Base-by-base conservation (phyloP, 2,888 invertebrate species). In the Acanthacorydalis orientalis region DNA sequence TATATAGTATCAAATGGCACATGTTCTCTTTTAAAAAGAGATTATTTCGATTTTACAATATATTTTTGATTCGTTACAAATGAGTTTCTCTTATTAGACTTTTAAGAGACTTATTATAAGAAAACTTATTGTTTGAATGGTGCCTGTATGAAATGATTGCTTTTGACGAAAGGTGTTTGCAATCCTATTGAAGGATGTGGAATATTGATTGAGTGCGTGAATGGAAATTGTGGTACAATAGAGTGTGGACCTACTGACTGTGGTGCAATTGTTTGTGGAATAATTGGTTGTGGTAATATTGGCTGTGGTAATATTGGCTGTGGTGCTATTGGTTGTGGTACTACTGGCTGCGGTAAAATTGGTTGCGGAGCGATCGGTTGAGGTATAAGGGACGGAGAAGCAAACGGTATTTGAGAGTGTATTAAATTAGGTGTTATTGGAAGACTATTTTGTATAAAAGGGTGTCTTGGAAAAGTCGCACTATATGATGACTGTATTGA, bases 391-490 rank as follows among this genome's bases (percentile, higher is more conserved):
- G 23, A 6, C 6, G 23, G 23, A 2, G 23, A 23, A 23, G 23
- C 23, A 23, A 23, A 23, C 2, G 23, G 23, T 4, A 23, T 4
- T 23, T 23, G 23, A 23, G 23, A 23, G 23, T 23, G 23, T 6
- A 6, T 6, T 23, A 23, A 4, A 23, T 37, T 37, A 12, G 37
- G 37, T 1, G 10, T 10, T 12, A 37, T 7, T 12, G 37, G 37
- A 37, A 37, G 7, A 39, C 16, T 39, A 12, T 46, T 46, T 31
- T 46, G 46, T 12, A 47, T 38, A 10, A 49, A 37, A 9, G 43
- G 48, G 37, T 46, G 44, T 45, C 38, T 51, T 4, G 51, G 51
- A 33, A 33, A 51, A n/a, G 51, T 51, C 11, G 51, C 49, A 43
- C 49, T 51, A 32, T 48, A 47, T 16, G 47, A 47, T 32, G 49